Percentiles rank a stretch among this genome's conserved stretches.
phyloP scores from a whole-genome alignment of 2,797 vertebrate species.

The Centroberyx gerrardi region DNA sequence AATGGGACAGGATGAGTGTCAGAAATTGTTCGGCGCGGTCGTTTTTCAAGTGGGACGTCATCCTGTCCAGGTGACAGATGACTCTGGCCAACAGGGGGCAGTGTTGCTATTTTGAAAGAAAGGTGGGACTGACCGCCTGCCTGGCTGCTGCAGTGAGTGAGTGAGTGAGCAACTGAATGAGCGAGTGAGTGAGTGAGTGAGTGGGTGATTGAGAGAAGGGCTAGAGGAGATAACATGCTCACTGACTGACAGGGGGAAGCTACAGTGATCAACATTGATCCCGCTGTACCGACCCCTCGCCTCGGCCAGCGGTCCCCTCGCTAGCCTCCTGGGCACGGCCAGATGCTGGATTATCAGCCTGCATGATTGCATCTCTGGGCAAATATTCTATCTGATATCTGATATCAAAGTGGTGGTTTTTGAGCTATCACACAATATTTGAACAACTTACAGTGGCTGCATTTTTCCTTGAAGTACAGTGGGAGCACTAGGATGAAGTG shows the following conservation, averaged over 20 bases:
- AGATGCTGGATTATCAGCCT: constrained; percentile 70
- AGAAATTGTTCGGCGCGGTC: constrained; percentile 70
- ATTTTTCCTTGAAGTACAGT: constrained; percentile 33
- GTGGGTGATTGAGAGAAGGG: constrained; percentile 76
- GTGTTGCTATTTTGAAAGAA: constrained; percentile 82
- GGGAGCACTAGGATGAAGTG: constrained; percentile 35
- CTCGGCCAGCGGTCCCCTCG: constrained; percentile 65
- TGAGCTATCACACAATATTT: constrained; percentile 47
- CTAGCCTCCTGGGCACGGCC: constrained; percentile 61
- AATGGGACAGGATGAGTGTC: constrained; percentile 75
- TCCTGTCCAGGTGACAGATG: constrained; percentile 58
- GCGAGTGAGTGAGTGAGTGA: constrained; percentile 71
- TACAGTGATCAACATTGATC: constrained; percentile 83
- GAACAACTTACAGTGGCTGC: constrained; percentile 28
- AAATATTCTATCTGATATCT: constrained; percentile 64
- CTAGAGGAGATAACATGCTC: constrained; percentile 75
- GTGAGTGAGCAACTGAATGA: constrained; percentile 57
- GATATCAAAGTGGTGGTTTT: constrained; percentile 59
- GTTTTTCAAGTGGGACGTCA: constrained; percentile 76
- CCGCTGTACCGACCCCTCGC: constrained; percentile 64
- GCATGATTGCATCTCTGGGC: constrained; percentile 68
- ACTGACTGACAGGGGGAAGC: constrained; percentile 84
- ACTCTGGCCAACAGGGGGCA: constrained; percentile 86
- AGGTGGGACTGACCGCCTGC: constrained; percentile 35
- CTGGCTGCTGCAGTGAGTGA: constrained; percentile 74